Conservation (phyloP, 2,113 vertebrate species). For the Alaudala cheleensis region DNA sequence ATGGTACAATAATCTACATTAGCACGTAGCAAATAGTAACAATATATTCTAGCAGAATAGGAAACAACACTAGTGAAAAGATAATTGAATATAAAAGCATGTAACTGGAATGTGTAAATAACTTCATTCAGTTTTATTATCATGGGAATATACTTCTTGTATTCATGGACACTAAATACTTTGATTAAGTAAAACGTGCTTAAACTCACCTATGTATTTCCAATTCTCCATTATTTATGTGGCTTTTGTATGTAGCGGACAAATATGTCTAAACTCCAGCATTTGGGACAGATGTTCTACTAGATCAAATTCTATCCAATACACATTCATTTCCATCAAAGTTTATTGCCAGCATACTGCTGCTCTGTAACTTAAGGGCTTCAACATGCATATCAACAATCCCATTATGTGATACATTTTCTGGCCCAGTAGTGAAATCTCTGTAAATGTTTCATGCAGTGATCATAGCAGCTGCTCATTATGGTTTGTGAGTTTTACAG, state of each 20-base stretch:
- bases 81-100: neutral
- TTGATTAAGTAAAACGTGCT: neutral
- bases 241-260: neutral
- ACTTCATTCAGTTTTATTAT: neutral
- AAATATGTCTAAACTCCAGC: neutral
- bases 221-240: neutral
- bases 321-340: neutral
- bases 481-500: neutral
- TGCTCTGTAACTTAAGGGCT: neutral
- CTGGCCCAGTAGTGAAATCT: neutral
- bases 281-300: neutral
- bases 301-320: neutral
- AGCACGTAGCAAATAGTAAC: neutral
- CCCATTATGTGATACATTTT: neutral
- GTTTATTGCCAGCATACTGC: neutral
- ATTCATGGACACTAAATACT: neutral
- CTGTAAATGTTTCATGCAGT: neutral
- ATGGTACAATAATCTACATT: neutral
- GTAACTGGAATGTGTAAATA: neutral
- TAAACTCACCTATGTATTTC: neutral
- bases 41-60: neutral
- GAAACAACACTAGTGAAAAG: neutral
- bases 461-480: neutral
- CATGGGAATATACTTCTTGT: neutral
- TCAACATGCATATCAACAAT: neutral